Evolutionary conservation across 1,140 invertebrate species (phyloP).

Genomic region (Microplitis demolitor): DNA sequence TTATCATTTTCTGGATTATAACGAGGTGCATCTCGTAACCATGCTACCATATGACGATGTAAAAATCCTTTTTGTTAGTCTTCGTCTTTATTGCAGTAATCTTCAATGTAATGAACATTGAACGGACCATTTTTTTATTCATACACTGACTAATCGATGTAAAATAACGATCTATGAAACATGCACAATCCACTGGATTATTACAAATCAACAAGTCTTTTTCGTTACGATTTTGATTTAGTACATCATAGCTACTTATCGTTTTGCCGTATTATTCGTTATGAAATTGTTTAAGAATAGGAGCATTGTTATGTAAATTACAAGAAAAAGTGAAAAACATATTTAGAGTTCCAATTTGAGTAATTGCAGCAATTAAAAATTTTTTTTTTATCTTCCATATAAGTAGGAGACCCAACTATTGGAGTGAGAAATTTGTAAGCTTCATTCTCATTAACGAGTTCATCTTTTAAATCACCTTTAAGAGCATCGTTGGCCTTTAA

Average conservation of each 20-base stretch:
- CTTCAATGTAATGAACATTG: neutral
- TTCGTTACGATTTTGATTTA: neutral
- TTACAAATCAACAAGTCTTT: neutral
- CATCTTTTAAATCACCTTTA: neutral
- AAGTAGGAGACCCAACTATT: neutral
- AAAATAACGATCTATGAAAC: neutral
- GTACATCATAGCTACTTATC: neutral
- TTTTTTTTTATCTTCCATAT: slow-evolving; percentile 11
- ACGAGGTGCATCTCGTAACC: neutral
- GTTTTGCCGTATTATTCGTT: neutral
- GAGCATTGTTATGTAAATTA: neutral
- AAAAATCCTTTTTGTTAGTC: neutral
- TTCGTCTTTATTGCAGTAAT: neutral
- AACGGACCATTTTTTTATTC: neutral
- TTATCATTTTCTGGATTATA: neutral
- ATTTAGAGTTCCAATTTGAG: neutral
- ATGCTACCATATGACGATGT: neutral
- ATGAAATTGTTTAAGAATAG: neutral
- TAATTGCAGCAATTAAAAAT: neutral
- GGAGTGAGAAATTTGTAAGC: slow-evolving; percentile 3
- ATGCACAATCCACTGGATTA: neutral
- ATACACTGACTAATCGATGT: neutral
- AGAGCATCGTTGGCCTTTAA: neutral
- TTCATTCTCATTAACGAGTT: neutral
- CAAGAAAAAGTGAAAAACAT: neutral